Conservation (phyloP, 2,113 vertebrate genomes). For the Lepisosteus osseus region DNA sequence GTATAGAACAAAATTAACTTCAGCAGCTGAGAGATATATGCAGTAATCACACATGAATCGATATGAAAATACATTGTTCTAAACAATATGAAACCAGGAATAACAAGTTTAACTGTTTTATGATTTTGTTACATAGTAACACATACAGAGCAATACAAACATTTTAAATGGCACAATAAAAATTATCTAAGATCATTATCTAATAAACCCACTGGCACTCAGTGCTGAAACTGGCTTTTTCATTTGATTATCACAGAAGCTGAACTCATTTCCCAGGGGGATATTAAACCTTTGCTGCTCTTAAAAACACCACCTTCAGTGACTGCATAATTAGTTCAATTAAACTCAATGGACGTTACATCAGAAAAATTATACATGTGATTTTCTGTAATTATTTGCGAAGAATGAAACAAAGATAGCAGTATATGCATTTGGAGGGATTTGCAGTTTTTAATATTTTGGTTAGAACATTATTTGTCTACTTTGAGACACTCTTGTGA, state of each 20-base stretch:
- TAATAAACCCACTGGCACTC: conserved; percentile 5
- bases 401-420: conserved; percentile 4
- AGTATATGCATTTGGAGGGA: background rate
- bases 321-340: conserved; percentile 73
- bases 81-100: too few species aligned
- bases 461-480: conserved; percentile 1
- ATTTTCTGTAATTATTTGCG: conserved; percentile 21
- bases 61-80: too few species aligned
- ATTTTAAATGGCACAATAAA: background rate
- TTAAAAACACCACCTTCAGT: conserved; percentile 59
- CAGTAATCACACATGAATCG: too few species aligned
- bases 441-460: conserved; percentile 7
- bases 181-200: conserved; percentile 13
- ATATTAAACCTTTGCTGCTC: conserved; percentile 37
- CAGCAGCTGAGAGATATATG: too few species aligned
- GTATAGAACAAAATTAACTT: too few species aligned
- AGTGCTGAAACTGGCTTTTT: background rate
- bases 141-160: background rate
- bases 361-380: conserved; percentile 55
- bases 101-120: too few species aligned
- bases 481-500: background rate
- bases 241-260: conserved; percentile 76
- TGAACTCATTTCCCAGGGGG: conserved; percentile 30
- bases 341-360: conserved; percentile 81
- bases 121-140: background rate